Evolutionary conservation across 92 coral and sea anemone species (phyloP), one percentile per base, ranked within the genome.

Genomic region (Umimayanthus chanpuru): DNA sequence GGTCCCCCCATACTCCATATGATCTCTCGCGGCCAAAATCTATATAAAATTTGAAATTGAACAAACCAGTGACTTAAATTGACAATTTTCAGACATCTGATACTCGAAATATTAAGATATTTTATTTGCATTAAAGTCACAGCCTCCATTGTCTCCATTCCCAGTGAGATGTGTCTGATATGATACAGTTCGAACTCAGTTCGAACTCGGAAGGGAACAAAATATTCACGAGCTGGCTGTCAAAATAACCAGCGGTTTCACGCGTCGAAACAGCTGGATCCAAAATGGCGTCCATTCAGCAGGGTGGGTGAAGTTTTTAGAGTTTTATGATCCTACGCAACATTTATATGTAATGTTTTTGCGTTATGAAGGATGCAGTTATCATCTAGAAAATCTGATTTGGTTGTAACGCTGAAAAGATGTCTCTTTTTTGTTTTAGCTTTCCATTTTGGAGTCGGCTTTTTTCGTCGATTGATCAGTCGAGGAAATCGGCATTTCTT

Each of bases 211-310:
- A n/a, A n/a, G n/a, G 36, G 36, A 32, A 32, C 70, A 16, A 16
- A 4, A 11, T 64, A 11, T 28, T 28, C 73, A 71, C 43, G 77
- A 75, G 44, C 25, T 20, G 49, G 23, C 82, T 78, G 39, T 49
- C 82, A 49, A 6, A 78, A 8, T 47, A 53, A 78, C 65, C 82
- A 49, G 82, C 82, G 82, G 82, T 78, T 6, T 43, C 15, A 4
- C 82, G 6, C 29, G 21, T 78, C 39, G 49, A 78, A 78, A 50
- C 82, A 78, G 82, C 82, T 78, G 82, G 82, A 49, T 78, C 40
- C 82, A 78, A 78, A 16, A 78, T 78, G 82, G 82, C 82, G 82
- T 44, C 82, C 10, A n/a, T 78, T 78, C 82, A 44, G 67, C 82
- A n/a, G 64, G 82, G 65, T 78, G 66, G 82, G 82, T 78, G 66